Base-by-base conservation (phyloP, 2,888 invertebrate genomes). In the Helicoverpa assulta region DNA sequence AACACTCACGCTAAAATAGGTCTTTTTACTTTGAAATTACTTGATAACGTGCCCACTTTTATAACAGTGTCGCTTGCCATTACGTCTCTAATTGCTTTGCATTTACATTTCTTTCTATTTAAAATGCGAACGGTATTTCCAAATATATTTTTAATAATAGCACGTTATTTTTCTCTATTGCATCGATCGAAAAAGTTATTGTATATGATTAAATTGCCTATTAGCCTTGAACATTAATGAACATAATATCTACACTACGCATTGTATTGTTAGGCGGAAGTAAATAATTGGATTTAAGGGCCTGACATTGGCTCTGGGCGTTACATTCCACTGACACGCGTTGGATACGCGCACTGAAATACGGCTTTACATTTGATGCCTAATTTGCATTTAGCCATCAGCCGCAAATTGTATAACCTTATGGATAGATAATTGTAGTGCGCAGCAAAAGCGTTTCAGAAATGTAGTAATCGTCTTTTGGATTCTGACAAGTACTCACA, bases 271-370 rank as follows among this genome's bases (percentile, higher is more conserved):
- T 50, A 61, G 56, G 54, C 71, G 84, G 84, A 78, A 84, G 72
- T 69, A 62, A 29, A 63, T 82, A 83, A 84, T 83, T 84, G 73
- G 76, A 76, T 80, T 75, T 70, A 74, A 78, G 76, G 78, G 82
- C 58, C 52, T 73, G 82, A 71, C 84, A 78, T 83, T 84, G 78
- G 54, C 62, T 63, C 51, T 57, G 66, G 60, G 50, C 58, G 53
- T 53, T 61, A 67, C 43, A 70, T 58, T 73, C 59, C 61, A 73
- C 8, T 63, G 68, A 63, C 73, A 68, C 63, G 64, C 59, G 52
- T n/a, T n/a, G n/a, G n/a, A 61, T 63, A 64, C 55, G 8, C 12
- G 55, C 47, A 53, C 61, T 69, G 63, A 37, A 50, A 37, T 12
- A 40, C 40, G 14, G 40, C 14, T 37, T 10, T 14, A 40, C 4